Evolutionary conservation across 1,140 invertebrate species (phyloP), one percentile per base, ranked within the genome.

Genomic region (Ridgeia piscesae): DNA sequence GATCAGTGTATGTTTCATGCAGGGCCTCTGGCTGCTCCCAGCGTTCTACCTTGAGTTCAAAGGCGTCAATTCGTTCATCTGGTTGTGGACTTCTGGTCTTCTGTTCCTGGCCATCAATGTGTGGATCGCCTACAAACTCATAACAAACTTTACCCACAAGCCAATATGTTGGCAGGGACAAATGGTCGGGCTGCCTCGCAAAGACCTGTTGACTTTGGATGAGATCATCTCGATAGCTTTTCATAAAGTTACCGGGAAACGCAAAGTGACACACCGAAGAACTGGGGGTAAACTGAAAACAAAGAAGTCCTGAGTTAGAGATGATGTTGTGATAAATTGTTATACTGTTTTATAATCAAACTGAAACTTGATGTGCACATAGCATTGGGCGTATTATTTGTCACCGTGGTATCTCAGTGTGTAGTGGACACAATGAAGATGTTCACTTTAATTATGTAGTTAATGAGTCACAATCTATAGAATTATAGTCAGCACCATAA

Each of bases 21-120:
- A 96, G 96, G 97, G 96, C 0, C 94, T 97, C 8, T 99, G 99
- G 99, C 96, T 99, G n/a, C 96, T 98, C 89, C 97, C 97, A 89
- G 99, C 99, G 0, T 99, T 99, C 96, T 96, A 97, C 58, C 96
- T 99, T 34, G 99, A 99, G 96, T 99, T 99, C 95, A 97, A 97
- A 95, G 98, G 98, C 33, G 95, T 97, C 92, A 97, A 99, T 95
- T 98, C 98, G 0, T 99, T 96, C 89, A 58, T 95, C 0, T 98
- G 95, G n/a, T 94, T 97, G 77, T 97, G 96, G 95, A 21, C 94
- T 14, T 95, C 96, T 77, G 96, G 96, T 14, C 92, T 97, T 33
- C 33, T 96, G 0, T 97, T 97, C 93, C 95, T 96, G 42, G 27
- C 94, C 1, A 95, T 96, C 31, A 97, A 97, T 94, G 94, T 95